Evolutionary conservation across 2,113 vertebrate genomes (phyloP).

Genomic region (Tachycineta bicolor): DNA sequence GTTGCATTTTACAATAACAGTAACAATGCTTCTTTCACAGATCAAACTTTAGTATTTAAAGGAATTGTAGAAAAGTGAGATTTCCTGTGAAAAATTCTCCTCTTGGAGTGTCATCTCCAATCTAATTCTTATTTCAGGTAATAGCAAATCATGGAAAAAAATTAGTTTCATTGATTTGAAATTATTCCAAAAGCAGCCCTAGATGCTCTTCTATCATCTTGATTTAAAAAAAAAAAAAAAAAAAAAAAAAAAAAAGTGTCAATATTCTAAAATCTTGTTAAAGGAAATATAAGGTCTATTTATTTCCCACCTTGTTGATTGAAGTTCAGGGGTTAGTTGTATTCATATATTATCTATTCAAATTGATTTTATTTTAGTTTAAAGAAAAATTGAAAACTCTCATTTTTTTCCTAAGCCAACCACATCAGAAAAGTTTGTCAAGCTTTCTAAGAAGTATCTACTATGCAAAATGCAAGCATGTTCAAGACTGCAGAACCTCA

Average conservation of each 20-base stretch:
- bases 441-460: background rate
- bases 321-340: background rate
- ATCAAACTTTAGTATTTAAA: background rate
- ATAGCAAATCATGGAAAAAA: background rate
- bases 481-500: background rate
- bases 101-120: background rate
- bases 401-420: background rate
- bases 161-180: background rate
- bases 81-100: background rate
- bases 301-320: background rate
- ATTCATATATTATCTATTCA: background rate
- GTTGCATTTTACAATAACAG: background rate
- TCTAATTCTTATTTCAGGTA: background rate
- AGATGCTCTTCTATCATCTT: background rate
- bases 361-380: background rate
- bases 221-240: background rate
- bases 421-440: background rate
- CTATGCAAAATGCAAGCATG: fast-evolving
- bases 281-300: background rate
- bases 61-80: background rate
- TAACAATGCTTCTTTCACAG: background rate
- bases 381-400: background rate
- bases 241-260: background rate
- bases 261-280: background rate
- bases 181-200: background rate